Conservation (phyloP, 2,113 vertebrate species). For the Anoplopoma fimbria region DNA sequence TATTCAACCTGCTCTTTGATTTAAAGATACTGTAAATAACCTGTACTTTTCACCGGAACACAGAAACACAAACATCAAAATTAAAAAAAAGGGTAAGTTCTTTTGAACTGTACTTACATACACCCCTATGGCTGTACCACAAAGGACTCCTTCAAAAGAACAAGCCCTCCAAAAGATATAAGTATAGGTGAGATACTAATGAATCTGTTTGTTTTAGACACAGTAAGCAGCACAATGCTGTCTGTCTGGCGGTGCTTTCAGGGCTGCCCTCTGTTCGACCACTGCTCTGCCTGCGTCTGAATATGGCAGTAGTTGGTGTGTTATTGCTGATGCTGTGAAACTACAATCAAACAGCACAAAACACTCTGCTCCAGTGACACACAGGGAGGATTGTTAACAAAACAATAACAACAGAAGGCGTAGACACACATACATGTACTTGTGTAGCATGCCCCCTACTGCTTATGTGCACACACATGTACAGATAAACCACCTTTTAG, state of each 20-base stretch:
- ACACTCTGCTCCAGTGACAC: constrained; percentile 68
- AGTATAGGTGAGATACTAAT: constrained; percentile 5
- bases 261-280: constrained; percentile 40
- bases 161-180: constrained; percentile 14
- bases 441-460: constrained; percentile 67
- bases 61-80: neutral
- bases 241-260: constrained; percentile 52
- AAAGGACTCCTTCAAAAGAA: constrained; percentile 40
- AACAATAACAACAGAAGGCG: constrained; percentile 65
- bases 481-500: neutral
- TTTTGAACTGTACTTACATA: constrained; percentile 11
- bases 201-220: constrained; percentile 42
- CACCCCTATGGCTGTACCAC: constrained; percentile 12
- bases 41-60: neutral
- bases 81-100: constrained; percentile 9
- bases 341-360: constrained; percentile 73
- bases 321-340: constrained; percentile 81
- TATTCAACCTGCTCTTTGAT: neutral
- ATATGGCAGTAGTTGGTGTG: constrained; percentile 61
- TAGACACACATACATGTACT: constrained; percentile 20
- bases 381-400: constrained; percentile 65
- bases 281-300: constrained; percentile 53
- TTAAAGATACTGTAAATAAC: neutral
- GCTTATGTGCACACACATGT: neutral
- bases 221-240: constrained; percentile 25